phyloP scores from a whole-genome alignment of 2,797 vertebrate species.

The Spheniscus humboldti region DNA sequence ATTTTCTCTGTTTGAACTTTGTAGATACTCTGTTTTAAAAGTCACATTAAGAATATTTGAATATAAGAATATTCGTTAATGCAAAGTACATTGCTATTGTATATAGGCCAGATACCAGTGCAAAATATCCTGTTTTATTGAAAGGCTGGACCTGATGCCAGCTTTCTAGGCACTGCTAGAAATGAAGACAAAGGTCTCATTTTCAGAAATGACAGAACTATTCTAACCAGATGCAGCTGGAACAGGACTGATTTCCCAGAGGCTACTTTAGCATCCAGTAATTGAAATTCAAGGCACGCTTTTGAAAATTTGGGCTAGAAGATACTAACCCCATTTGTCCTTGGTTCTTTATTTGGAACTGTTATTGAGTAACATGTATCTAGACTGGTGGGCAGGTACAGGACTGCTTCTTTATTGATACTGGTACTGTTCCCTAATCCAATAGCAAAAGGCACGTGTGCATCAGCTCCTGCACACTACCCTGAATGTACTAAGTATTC shows the following conservation, averaged over 20 bases:
- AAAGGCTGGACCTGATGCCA: not conserved
- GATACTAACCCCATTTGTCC: not conserved
- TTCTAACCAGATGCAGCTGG: not conserved
- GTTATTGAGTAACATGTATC: not conserved
- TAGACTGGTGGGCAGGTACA: not conserved
- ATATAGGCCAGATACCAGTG: not conserved
- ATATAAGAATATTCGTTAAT: not conserved
- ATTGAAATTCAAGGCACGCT: not conserved
- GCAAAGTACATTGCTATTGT: not conserved
- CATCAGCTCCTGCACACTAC: not conserved
- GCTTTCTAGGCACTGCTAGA: not conserved
- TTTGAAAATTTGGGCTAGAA: not conserved
- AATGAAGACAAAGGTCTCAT: not conserved
- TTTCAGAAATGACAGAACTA: conserved; percentile 7
- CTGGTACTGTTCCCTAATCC: not conserved
- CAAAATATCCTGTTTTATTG: not conserved
- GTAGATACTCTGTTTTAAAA: not conserved
- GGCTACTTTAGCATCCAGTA: not conserved
- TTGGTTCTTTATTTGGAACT: not conserved
- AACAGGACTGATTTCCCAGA: not conserved
- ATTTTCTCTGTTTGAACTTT: not conserved
- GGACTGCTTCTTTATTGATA: not conserved
- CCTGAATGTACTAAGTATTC: not conserved
- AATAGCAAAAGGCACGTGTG: not conserved
- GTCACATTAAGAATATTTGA: not conserved